Conservation (phyloP, 2,888 invertebrate species). For the Spisula subtruncata region DNA sequence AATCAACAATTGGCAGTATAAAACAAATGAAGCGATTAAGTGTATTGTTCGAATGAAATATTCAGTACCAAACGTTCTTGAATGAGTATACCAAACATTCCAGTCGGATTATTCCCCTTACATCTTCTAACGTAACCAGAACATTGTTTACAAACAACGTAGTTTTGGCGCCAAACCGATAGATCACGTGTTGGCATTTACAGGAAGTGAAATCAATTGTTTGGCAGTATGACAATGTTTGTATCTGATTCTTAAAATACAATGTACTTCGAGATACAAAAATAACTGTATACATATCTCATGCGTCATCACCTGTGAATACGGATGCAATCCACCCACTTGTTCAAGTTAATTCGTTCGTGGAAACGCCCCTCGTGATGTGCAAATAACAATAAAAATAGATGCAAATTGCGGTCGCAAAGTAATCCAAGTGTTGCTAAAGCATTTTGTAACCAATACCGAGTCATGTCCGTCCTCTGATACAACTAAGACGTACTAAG, state of each 20-base stretch:
- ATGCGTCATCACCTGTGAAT: not conserved
- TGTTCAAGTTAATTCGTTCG: not conserved
- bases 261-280: not conserved
- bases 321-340: not conserved
- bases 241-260: not conserved
- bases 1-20: not conserved
- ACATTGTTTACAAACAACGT: constrained; percentile 8
- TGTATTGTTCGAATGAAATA: not conserved
- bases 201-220: not conserved
- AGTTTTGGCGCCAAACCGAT: not conserved
- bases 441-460: too few species aligned
- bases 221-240: constrained; percentile 12
- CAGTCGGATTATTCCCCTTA: not conserved
- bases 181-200: not conserved
- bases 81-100: not conserved
- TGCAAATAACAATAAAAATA: not conserved
- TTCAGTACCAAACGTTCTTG: not conserved
- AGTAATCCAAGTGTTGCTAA: too few species aligned
- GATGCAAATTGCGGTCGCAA: too few species aligned
- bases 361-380: not conserved
- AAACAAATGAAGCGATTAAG: not conserved
- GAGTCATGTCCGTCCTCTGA: too few species aligned
- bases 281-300: constrained; percentile 12
- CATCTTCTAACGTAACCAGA: not conserved
- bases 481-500: too few species aligned